Evolutionary conservation across 2,888 invertebrate genomes (phyloP), one percentile per base, ranked within the genome.

Genomic region (Allophyes oxyacanthae): DNA sequence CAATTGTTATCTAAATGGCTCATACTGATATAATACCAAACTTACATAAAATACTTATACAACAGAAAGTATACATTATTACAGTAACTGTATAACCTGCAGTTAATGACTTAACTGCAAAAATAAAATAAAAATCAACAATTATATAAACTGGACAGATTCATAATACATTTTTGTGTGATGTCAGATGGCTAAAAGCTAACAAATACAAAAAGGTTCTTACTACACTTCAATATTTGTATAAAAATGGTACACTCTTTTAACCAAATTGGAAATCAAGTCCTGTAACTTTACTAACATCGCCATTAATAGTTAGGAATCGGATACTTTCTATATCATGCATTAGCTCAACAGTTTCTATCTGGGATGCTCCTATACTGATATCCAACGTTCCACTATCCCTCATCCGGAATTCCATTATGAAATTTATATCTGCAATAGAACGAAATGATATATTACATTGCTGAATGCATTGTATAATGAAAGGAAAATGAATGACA

Each of bases 291-390:
- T 82, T 85, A 15, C 73, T 66, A 14, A 88, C 71, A 74, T 89
- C 84, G 43, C 89, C 88, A 51, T 71, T 77, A 5, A 89, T 58
- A 13, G 79, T 72, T 54, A 92, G 62, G 61, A 70, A 89, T 69
- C 81, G 80, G 36, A 91, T 85, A 34, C 79, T 80, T 33, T 79
- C 61, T 30, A 85, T 51, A 49, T 77, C 77, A 61, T 88, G 85
- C 56, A 78, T 72, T 14, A 90, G 58, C 51, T 46, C 53, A n/a
- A 85, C 14, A 30, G 72, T 49, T 11, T 72, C 62, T 44, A 88
- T 58, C 59, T 49, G 57, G 28, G 80, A 75, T 9, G 71, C 64
- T 30, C 71, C 78, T 13, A 86, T 44, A 50, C 52, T 60, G 40
- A 85, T 66, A 32, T 79, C 64, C 52, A 82, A 11, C 20, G 54